Evolutionary conservation across 2,888 invertebrate species (phyloP), one percentile per base, ranked within the genome.

Genomic region (Norana najaformis): DNA sequence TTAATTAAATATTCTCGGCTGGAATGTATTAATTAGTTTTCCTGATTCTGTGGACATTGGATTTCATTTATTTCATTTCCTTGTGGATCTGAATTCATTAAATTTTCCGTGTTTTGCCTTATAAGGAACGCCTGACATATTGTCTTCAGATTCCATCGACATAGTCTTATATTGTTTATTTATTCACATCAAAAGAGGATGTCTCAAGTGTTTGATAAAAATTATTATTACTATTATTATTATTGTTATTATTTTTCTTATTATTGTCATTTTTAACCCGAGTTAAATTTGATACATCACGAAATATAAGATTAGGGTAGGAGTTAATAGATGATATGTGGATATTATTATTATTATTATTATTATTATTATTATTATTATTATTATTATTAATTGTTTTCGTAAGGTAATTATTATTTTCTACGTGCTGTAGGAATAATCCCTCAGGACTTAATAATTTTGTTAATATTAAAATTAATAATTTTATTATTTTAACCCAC

Each of bases 61-160:
- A n/a, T n/a, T 69, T 69, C 69, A 69, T 69, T 69, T 69, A n/a
- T n/a, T 69, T 69, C 69, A 69, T 69, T 69, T 69, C 69, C 69
- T 69, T 13, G 69, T 8, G 30, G n/a, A 69, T n/a, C n/a, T n/a
- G n/a, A 69, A 69, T n/a, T 69, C n/a, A 69, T 69, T 8, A 8
- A 69, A 69, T 30, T 69, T 69, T 69, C 69, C 8, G 8, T n/a
- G 8, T 20, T 23, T 30, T 16, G n/a, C n/a, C n/a, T n/a, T 69
- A 69, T 69, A 8, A n/a, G 30, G 69, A 69, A 8, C 6, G n/a
- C 11, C 69, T 8, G 69, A n/a, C 69, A 16, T n/a, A 69, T 69
- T 69, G n/a, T 0, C 13, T 69, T 69, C 11, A 69, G 11, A 69
- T 69, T 53, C 30, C 14, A n/a, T 69, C 11, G 5, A n/a, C 69